Conservation (phyloP, 2,888 invertebrate genomes). For the Cactoblastis cactorum region DNA sequence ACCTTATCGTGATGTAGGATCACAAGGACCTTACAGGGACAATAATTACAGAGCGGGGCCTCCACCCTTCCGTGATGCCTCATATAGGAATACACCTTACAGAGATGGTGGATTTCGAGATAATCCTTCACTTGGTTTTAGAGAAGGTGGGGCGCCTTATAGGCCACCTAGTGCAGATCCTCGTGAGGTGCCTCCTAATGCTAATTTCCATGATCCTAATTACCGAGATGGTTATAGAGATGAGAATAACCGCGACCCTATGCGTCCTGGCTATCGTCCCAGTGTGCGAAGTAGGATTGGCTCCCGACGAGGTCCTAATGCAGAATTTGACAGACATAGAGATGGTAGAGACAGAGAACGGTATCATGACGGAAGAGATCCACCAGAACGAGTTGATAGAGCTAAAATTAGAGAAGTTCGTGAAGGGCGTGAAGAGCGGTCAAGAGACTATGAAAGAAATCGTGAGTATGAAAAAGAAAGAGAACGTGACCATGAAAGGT, state of each 20-base stretch:
- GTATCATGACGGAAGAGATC: conserved; percentile 60
- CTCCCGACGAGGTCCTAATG: conserved; percentile 55
- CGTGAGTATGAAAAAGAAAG: conserved; percentile 63
- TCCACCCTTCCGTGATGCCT: conserved; percentile 54
- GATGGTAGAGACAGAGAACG: conserved; percentile 67
- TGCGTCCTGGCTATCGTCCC: conserved; percentile 51
- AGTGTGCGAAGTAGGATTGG: conserved; percentile 49
- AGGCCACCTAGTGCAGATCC: conserved; percentile 63
- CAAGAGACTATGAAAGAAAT: conserved; percentile 50
- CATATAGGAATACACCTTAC: conserved; percentile 56
- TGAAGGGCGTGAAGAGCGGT: conserved; percentile 49
- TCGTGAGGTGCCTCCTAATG: conserved; percentile 46
- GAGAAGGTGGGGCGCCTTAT: conserved; percentile 54
- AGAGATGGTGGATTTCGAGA: conserved; percentile 63
- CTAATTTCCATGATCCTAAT: conserved; percentile 58
- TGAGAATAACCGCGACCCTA: conserved; percentile 52
- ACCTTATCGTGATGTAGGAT: conserved; percentile 50
- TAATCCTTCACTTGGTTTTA: conserved; percentile 53
- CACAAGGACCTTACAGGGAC: conserved; percentile 50
- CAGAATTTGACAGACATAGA: conserved; percentile 60
- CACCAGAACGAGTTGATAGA: conserved; percentile 59
- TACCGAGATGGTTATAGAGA: conserved; percentile 63
- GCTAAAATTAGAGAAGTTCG: conserved; percentile 52
- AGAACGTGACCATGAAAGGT: conserved; percentile 61
- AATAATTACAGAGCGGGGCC: conserved; percentile 56